Evolutionary conservation across 2,113 vertebrate genomes (phyloP).

Genomic region (Laticauda laticaudata): DNA sequence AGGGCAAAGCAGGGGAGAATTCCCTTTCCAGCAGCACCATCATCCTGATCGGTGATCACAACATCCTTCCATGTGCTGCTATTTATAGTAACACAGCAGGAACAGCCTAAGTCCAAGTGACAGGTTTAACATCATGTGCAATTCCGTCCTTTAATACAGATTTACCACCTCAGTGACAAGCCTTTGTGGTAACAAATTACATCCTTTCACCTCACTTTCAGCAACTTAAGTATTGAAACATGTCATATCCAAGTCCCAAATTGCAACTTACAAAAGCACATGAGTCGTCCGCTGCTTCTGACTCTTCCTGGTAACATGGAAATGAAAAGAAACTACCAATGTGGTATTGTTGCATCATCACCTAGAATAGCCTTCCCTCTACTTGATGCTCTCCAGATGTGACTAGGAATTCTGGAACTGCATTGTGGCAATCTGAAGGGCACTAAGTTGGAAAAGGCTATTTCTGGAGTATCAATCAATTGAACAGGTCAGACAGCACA

Average conservation of each 20-base stretch:
- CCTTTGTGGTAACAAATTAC: background rate
- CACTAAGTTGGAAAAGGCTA: background rate
- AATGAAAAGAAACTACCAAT: background rate
- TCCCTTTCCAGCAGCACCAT: background rate
- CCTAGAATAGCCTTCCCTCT: background rate
- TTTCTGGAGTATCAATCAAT: background rate
- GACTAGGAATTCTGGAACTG: background rate
- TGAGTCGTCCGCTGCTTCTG: background rate
- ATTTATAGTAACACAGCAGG: background rate
- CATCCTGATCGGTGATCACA: background rate
- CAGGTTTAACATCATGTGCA: background rate
- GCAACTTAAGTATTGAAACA: background rate
- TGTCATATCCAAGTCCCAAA: background rate
- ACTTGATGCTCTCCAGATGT: background rate
- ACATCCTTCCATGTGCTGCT: background rate
- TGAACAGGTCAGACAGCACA: background rate
- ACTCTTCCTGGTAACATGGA: background rate
- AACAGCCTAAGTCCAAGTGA: background rate
- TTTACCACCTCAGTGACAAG: background rate
- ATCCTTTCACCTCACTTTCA: background rate
- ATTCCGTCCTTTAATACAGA: background rate
- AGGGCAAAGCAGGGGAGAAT: background rate
- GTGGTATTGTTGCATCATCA: background rate
- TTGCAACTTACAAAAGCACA: background rate
- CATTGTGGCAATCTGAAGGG: background rate